Evolutionary conservation across 2,113 vertebrate genomes (phyloP), one percentile per base, ranked within the genome.

Genomic region (Aplodontia rufa): DNA sequence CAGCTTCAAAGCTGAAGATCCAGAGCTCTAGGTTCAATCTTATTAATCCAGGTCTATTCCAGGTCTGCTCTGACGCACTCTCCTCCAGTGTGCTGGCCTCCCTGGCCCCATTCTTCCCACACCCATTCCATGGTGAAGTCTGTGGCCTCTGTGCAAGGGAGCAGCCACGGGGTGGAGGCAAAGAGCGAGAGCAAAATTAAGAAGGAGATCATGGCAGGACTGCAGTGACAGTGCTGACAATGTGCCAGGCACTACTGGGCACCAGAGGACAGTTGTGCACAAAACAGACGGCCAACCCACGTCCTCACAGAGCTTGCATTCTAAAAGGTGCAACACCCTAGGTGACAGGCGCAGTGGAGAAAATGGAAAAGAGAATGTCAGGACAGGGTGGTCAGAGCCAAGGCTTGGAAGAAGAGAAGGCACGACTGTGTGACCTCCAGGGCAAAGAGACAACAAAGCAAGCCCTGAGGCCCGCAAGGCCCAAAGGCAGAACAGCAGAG

Each of bases 341-440:
- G 53, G 68, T 24, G 32, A 0, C 26, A 3, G 78, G 58, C 28
- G 12, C 12, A 49, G 32, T 68, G 72, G 58, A 95, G 85, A 53
- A 78, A 16, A 30, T 62, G 40, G 58, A 45, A 14, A 53, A 40
- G 53, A 40, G 12, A 78, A 79, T 8, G 9, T 35, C 8, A 26
- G 45, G 51, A 7, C 12, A 17, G 13, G 7, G 76, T 24, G 28
- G 68, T 47, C 89, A 42, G 80, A 83, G 45, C 14, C 71, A n/a
- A n/a, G 78, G 69, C 42, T 72, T 79, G 5, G 71, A 74, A 66
- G 72, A 82, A 51, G n/a, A 22, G 47, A 86, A 20, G 3, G 47
- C 53, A 35, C n/a, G 19, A 19, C n/a, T 49, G 0, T 35, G n/a
- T 37, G 42, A n/a, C n/a, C n/a, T n/a, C n/a, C n/a, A n/a, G 10